Conservation (phyloP, 2,888 invertebrate genomes). For the Caenorhabditis sinica region DNA sequence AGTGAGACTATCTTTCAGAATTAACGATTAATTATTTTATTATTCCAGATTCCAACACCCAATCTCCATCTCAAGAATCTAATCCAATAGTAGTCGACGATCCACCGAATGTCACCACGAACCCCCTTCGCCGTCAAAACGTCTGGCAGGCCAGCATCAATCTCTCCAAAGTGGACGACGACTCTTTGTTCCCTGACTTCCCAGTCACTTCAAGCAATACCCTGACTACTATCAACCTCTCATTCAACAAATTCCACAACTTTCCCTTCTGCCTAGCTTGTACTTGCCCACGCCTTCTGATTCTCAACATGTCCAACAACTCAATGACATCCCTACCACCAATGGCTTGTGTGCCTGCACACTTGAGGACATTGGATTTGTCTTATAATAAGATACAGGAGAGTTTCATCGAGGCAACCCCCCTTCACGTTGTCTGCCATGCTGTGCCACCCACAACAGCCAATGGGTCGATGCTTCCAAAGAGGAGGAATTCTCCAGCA, state of each 20-base stretch:
- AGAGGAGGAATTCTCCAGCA: conserved; percentile 67
- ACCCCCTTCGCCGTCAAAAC: conserved; percentile 67
- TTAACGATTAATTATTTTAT: too few species aligned
- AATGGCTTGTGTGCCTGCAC: conserved; percentile 72
- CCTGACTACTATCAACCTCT: conserved; percentile 90
- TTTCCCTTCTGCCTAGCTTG: conserved; percentile 94
- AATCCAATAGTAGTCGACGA: conserved; percentile 55
- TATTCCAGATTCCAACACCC: conserved; percentile 39
- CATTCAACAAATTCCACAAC: conserved; percentile 92
- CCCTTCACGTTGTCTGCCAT: conserved; percentile 67
- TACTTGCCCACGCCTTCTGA: conserved; percentile 91
- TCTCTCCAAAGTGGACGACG: conserved; percentile 74
- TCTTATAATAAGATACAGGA: conserved; percentile 91
- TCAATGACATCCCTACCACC: conserved; percentile 85
- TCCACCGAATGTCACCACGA: conserved; percentile 58
- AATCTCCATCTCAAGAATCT: conserved; percentile 37
- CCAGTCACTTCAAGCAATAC: conserved; percentile 76
- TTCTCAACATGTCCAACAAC: conserved; percentile 95
- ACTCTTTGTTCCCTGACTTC: conserved; percentile 84
- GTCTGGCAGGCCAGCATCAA: conserved; percentile 72
- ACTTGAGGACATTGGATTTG: conserved; percentile 88
- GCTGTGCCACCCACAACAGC: conserved; percentile 67
- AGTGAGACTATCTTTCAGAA: too few species aligned
- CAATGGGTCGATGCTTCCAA: conserved; percentile 62
- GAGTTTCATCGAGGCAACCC: conserved; percentile 57